phyloP scores from a whole-genome alignment of 2,888 invertebrate species.

The Criorhina ranunculi region DNA sequence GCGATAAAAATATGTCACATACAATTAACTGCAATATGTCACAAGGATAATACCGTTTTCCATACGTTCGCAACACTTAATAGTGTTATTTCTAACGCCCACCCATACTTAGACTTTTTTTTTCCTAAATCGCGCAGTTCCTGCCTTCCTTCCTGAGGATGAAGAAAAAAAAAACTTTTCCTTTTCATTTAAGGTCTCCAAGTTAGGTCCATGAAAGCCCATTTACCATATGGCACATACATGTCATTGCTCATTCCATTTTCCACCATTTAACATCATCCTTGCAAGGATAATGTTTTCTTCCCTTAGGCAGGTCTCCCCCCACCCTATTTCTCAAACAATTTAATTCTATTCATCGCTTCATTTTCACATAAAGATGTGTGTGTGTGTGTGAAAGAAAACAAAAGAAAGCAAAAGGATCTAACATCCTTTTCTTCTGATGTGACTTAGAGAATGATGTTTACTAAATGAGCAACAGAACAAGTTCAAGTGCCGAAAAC shows the following conservation, averaged over 20 bases:
- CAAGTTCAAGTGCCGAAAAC: constrained; percentile 25
- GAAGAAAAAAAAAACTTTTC: not conserved
- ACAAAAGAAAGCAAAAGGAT: constrained; percentile 5
- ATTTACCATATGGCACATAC: constrained; percentile 54
- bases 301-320: not conserved
- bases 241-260: constrained; percentile 52
- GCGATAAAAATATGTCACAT: constrained; percentile 49
- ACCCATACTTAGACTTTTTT: not conserved
- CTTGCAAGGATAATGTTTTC: constrained; percentile 42
- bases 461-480: constrained; percentile 52
- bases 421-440: constrained; percentile 8
- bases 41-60: constrained; percentile 80
- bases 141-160: too few species aligned
- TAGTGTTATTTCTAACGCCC: constrained; percentile 37
- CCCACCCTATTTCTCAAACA: constrained; percentile 38
- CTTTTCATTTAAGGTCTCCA: constrained; percentile 26
- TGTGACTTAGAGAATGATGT: constrained; percentile 50
- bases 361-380: constrained; percentile 38
- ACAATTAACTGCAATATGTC: constrained; percentile 82
- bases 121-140: not conserved
- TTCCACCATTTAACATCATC: constrained; percentile 51
- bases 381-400: not conserved
- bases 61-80: constrained; percentile 54
- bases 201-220: constrained; percentile 38
- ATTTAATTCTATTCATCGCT: constrained; percentile 68